phyloP scores from a whole-genome alignment of 2,113 vertebrate genomes.

The Cololabis saira region DNA sequence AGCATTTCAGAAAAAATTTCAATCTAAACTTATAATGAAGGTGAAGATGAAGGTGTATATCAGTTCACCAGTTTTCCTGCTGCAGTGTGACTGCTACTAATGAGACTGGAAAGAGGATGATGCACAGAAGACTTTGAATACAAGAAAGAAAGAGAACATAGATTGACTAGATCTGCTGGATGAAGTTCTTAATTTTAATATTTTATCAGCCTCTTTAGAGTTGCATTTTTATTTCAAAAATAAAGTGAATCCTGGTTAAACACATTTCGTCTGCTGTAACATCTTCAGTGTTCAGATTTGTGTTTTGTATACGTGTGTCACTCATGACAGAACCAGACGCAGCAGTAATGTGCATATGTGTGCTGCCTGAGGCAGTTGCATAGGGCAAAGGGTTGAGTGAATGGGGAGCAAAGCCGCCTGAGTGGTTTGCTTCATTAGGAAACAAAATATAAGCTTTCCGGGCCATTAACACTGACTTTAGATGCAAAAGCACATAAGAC shows the following conservation, averaged over 20 bases:
- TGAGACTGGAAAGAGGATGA: too few relatives aligned
- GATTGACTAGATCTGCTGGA: too few relatives aligned
- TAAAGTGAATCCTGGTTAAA: slow-evolving; percentile 15
- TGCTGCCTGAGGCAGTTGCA: slow-evolving; percentile 69
- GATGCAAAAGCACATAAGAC: slow-evolving; percentile 99
- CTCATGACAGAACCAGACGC: slow-evolving; percentile 58
- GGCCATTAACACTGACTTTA: slow-evolving; percentile 99
- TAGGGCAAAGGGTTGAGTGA: slow-evolving; percentile 75
- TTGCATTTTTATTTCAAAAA: too few relatives aligned
- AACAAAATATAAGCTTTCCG: slow-evolving; percentile 99
- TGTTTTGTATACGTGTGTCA: slow-evolving; percentile 42
- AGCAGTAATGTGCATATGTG: slow-evolving; percentile 69
- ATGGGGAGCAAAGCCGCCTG: slow-evolving; percentile 90
- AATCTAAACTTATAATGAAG: background rate
- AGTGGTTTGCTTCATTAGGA: slow-evolving; percentile 99
- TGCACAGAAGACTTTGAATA: too few relatives aligned
- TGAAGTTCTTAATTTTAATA: too few relatives aligned
- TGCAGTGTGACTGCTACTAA: background rate
- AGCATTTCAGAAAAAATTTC: background rate
- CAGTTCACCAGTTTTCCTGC: background rate
- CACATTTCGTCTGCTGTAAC: slow-evolving; percentile 25
- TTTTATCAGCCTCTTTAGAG: too few relatives aligned
- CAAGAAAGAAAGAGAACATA: too few relatives aligned
- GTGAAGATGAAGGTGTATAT: background rate
- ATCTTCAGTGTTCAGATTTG: slow-evolving; percentile 10